These are phyloP conservation scores for Tachuris rubrigastra DNA, from an alignment of 2,113 vertebrate species.

Conservation along the genomic window DNA sequence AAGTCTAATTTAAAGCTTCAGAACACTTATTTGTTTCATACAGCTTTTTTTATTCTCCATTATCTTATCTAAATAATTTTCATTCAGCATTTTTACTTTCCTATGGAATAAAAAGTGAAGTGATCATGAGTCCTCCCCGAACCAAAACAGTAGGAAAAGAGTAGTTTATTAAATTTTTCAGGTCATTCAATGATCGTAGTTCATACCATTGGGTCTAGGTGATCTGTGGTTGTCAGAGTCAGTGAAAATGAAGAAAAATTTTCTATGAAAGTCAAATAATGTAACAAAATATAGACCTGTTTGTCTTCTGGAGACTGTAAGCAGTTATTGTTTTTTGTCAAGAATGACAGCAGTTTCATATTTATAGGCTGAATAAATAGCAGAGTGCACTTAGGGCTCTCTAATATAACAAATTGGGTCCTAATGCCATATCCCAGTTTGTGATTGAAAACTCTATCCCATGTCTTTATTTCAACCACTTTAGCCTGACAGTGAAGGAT, in stretches of 20 bases:
- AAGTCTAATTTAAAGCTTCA: background rate
- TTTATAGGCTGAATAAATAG: slow-evolving; percentile 7
- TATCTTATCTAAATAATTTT: background rate
- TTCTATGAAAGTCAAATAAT: background rate
- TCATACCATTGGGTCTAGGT: background rate
- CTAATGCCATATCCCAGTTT: background rate
- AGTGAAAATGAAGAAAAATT: slow-evolving; percentile 9
- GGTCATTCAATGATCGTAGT: background rate
- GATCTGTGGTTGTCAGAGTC: background rate
- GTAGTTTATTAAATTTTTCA: background rate
- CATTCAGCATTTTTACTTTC: background rate
- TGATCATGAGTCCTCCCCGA: background rate
- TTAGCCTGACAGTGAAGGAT: slow-evolving; percentile 5
- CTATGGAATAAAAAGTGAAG: background rate
- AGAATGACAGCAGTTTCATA: background rate
- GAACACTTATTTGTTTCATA: background rate
- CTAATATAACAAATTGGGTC: background rate
- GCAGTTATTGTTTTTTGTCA: background rate
- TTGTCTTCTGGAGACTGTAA: background rate
- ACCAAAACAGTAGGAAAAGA: background rate
- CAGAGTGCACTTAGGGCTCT: background rate
- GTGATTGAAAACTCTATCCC: background rate
- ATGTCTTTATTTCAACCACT: background rate
- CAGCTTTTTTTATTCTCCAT: background rate
- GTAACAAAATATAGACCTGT: background rate